Evolutionary conservation across 2,797 vertebrate species (phyloP).

Genomic region (Prunella strophiata): DNA sequence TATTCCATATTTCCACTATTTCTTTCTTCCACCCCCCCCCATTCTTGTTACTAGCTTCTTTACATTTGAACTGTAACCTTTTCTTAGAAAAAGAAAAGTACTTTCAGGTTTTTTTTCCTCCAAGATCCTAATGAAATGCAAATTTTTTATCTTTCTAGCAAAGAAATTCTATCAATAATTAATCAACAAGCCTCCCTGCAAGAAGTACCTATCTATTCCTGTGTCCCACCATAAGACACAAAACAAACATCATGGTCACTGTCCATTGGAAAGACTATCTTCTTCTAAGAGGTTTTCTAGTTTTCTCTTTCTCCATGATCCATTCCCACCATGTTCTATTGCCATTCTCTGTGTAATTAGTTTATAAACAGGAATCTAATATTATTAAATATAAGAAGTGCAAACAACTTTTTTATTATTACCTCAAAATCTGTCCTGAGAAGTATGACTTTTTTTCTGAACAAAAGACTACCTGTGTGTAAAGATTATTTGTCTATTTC

Average conservation of each 20-base stretch:
- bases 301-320: not conserved
- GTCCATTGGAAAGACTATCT: not conserved
- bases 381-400: not conserved
- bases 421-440: not conserved
- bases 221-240: not conserved
- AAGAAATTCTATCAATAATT: not conserved
- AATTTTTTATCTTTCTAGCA: not conserved
- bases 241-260: not conserved
- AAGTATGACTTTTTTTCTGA: not conserved
- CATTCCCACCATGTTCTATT: not conserved
- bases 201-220: not conserved
- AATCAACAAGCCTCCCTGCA: not conserved
- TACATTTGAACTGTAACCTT: not conserved
- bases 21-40: not conserved
- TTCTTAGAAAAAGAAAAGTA: not conserved
- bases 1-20: not conserved
- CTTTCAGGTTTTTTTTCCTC: not conserved
- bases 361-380: not conserved
- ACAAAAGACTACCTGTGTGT: not conserved
- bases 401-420: not conserved
- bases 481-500: not conserved
- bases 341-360: not conserved
- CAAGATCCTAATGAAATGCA: not conserved
- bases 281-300: not conserved
- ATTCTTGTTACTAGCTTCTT: not conserved